Evolutionary conservation across 2,888 invertebrate genomes (phyloP), one percentile per base, ranked within the genome.

Genomic region (Cabera pusaria): DNA sequence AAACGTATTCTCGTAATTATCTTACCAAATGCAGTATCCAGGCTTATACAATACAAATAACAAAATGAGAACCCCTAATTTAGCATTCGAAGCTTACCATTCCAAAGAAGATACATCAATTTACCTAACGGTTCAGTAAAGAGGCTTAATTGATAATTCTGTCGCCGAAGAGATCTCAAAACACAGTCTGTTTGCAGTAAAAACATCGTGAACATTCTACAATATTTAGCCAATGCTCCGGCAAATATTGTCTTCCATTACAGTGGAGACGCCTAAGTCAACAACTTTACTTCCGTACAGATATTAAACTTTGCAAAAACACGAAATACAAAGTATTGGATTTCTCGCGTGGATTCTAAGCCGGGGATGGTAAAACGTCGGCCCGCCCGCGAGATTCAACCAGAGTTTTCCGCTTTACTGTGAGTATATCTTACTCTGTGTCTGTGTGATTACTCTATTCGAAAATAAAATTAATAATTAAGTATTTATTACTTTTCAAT

Each of bases 221-320:
- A 59, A 66, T 72, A 71, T 77, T 75, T 54, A 68, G 68, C 67
- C 49, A 58, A 50, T 70, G 59, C 56, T 45, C 57, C 55, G 54
- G 69, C 71, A 77, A 76, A 83, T 82, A 78, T 82, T 83, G 74
- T 81, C 72, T 69, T 74, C 75, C 73, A 79, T 82, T 76, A 70
- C 65, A 66, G 48, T 56, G 45, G 56, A 53, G 56, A 54, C 52
- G 56, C 86, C 86, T 85, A 84, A 85, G 63, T 48, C 76, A 86
- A 86, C 76, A 86, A 33, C 39, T 53, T 65, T 61, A 74, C 82
- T 84, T 86, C 86, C 86, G 80, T 71, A 64, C 66, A 68, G 72
- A 73, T 64, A 73, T 74, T 73, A 75, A 72, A 76, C 72, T 71
- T 73, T 68, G 82, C 81, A 80, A 82, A 84, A 73, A 76, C 66